Base-by-base conservation (phyloP, 1,140 invertebrate genomes). In the Leptopilina clavipes region DNA sequence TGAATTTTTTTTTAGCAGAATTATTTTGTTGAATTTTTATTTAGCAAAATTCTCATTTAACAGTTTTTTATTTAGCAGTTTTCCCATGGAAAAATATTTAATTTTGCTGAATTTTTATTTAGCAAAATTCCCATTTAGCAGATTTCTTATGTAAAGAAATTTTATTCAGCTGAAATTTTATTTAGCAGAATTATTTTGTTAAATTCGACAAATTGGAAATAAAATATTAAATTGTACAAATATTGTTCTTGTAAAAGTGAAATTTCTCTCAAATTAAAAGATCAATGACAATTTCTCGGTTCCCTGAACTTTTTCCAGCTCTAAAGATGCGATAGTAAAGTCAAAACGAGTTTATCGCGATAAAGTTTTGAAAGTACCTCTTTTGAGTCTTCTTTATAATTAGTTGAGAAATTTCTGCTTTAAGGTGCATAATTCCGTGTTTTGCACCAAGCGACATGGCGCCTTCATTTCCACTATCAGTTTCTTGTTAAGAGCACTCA, bases 311-410 rank as follows among this genome's bases (percentile, higher is more conserved):
- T 65, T 31, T 31, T 65, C 3, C 7, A 37, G 3, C 59, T 65
- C 25, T 22, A 65, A 25, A 65, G 25, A 65, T 12, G 48, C 48
- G 59, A 65, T 65, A 37, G 59, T 65, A 37, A 65, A 65, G 59
- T 65, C 59, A 31, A 65, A 65, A 65, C 12, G 22, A 65, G 59
- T 65, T 31, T 65, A 65, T 31, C 59, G 25, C 25, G 25, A n/a
- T 37, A 65, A 65, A 65, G 59, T 65, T 65, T 65, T 22, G 59
- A 31, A 65, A 65, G 25, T 65, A 65, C 59, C 59, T 65, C 59
- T 65, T 31, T 65, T 65, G 59, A 65, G 25, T 31, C 6, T 65
- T 65, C 59, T 37, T 37, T 65, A 25, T 65, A 65, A 65, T 37
- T 65, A 65, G 59, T 65, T 65, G 22, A 65, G 59, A 25, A 37